Evolutionary conservation across 2,888 invertebrate genomes (phyloP), one percentile per base, ranked within the genome.

Genomic region (Cryptophagus acutangulus): DNA sequence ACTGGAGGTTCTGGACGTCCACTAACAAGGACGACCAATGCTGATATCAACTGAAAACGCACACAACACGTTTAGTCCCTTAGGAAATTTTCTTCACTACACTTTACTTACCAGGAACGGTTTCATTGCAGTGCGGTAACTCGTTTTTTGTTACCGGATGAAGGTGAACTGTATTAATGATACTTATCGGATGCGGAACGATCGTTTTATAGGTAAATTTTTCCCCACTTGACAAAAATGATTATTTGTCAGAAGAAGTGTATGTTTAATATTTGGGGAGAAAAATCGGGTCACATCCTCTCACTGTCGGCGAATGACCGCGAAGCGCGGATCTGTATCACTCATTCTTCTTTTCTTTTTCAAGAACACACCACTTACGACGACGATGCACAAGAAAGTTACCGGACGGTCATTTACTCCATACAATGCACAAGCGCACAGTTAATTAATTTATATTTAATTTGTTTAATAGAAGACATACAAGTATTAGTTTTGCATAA

Each of bases 1-100:
- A n/a, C n/a, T 54, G 76, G 75, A 58, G 76, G 75, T 67, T 79
- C 79, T 62, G 79, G 79, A 45, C 77, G 71, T 38, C 77, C 78
- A 62, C 72, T 72, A 66, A 74, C 77, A 62, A 77, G 69, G 40
- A 77, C 77, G 71, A 77, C 74, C 48, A 78, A 51, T 17, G 62
- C 49, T 41, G 64, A 54, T 35, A 64, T 43, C 40, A 65, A 51
- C 68, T 68, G 45, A 34, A 61, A n/a, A 30, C 36, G 24, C 33
- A 31, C 31, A 34, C 35, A 31, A 20, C n/a, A 6, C 26, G 9
- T 26, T 26, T 13, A 26, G 16, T 13, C 31, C 13, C 31, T 31
- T 6, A 20, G n/a, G 6, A 6, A 6, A 6, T 20, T 20, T 20
- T 20, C 6, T 8, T 20, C 31, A 8, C 3, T 31, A 8, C 31